Evolutionary conservation across 2,113 vertebrate genomes (phyloP).

Genomic region (Suncus etruscus): DNA sequence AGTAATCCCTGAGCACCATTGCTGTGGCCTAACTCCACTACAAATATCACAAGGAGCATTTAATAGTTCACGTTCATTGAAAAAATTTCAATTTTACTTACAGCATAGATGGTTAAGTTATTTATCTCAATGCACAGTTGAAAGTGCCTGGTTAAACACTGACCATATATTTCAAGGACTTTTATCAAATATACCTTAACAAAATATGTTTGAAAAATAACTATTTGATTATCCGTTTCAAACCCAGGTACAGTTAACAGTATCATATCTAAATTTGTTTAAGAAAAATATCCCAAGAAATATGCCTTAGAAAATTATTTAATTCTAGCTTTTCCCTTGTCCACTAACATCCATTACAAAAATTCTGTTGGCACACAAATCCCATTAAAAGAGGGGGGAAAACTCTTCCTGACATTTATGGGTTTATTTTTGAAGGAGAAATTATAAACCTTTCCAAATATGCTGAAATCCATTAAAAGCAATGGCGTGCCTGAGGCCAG

Average conservation of each 20-base stretch:
- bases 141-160: not conserved
- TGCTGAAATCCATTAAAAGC: constrained; percentile 73
- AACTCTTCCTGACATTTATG: constrained; percentile 82
- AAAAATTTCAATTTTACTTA: constrained; percentile 11
- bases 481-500: constrained; percentile 36
- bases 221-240: not conserved
- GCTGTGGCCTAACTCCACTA: not conserved
- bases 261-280: not conserved
- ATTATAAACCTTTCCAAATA: constrained; percentile 80
- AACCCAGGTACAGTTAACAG: not conserved
- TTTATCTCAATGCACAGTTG: not conserved
- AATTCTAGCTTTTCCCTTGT: constrained; percentile 19
- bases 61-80: not conserved
- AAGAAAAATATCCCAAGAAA: not conserved
- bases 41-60: not conserved
- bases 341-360: constrained; percentile 52
- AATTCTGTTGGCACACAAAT: constrained; percentile 68
- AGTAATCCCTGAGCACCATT: too few species aligned
- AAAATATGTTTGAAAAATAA: too few species aligned
- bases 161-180: not conserved
- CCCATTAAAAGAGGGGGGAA: constrained; percentile 71
- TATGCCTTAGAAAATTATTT: constrained; percentile 30
- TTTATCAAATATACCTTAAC: not conserved
- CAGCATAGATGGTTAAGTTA: not conserved
- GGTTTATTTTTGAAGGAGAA: constrained; percentile 77